These are phyloP conservation scores for Crocallis elinguaria DNA, from an alignment of 2,888 invertebrate species.

Conservation along the genomic window DNA sequence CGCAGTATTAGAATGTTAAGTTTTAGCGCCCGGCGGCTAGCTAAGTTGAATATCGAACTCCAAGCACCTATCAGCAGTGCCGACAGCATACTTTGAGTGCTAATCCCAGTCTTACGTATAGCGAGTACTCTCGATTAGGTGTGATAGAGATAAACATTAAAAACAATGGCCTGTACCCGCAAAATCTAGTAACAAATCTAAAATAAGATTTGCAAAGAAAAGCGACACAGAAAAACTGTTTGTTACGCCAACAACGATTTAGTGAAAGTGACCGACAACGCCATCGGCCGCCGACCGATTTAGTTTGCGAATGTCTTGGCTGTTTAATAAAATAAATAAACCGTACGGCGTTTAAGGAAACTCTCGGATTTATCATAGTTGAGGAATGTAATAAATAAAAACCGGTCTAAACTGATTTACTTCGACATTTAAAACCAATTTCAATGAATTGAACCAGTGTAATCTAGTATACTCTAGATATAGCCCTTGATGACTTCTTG, in stretches of 20 bases:
- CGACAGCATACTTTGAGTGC: too few relatives aligned
- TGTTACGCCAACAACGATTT: constrained; percentile 62
- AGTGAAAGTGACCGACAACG: constrained; percentile 62
- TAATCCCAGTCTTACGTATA: too few relatives aligned
- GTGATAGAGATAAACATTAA: too few relatives aligned
- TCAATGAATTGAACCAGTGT: constrained; percentile 30
- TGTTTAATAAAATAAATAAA: constrained; percentile 24
- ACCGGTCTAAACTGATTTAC: constrained; percentile 40
- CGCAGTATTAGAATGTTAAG: too few relatives aligned
- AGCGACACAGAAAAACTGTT: constrained; percentile 63
- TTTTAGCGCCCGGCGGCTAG: too few relatives aligned
- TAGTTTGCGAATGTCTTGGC: constrained; percentile 53
- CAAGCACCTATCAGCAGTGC: too few relatives aligned
- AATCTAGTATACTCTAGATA: constrained; percentile 26
- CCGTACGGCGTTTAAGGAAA: constrained; percentile 1
- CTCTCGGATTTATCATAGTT: constrained; percentile 22
- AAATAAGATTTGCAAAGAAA: constrained; percentile 58
- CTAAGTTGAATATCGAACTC: too few relatives aligned
- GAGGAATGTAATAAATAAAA: constrained; percentile 36
- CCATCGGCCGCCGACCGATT: constrained; percentile 45
- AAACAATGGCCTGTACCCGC: too few relatives aligned
- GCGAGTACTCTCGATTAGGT: too few relatives aligned
- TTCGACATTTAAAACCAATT: constrained; percentile 34
- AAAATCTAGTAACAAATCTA: constrained; percentile 4
- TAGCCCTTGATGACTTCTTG: constrained; percentile 28